These are phyloP conservation scores for Arenicola marina DNA, from an alignment of 2,888 invertebrate species.

Conservation along the genomic window DNA sequence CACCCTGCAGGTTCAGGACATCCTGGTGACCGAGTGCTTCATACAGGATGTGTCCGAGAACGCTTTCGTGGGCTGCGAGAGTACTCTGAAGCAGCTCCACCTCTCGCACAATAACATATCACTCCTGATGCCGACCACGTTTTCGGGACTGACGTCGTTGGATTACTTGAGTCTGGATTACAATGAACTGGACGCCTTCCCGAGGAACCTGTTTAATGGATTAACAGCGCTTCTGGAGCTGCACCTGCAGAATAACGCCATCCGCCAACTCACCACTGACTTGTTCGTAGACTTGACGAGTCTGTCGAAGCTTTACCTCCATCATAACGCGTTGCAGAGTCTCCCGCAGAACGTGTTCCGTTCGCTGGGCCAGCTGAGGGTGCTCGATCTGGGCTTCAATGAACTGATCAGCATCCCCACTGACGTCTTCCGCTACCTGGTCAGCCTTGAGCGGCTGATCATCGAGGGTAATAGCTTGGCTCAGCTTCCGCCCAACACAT, in stretches of 20 bases:
- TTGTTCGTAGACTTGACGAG: background rate
- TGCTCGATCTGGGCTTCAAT: background rate
- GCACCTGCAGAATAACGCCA: background rate
- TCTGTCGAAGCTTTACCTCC: background rate
- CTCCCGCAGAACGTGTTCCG: background rate
- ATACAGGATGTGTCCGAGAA: constrained; percentile 1
- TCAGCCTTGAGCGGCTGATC: background rate
- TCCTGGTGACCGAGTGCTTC: too few species aligned
- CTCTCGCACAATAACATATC: background rate
- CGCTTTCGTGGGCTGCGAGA: background rate
- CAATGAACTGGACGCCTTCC: background rate
- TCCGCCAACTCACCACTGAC: background rate
- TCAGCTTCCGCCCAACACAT: background rate
- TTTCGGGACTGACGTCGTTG: background rate
- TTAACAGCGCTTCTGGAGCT: background rate
- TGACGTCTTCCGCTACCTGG: background rate
- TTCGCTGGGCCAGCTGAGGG: background rate
- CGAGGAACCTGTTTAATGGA: background rate
- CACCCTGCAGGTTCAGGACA: too few species aligned
- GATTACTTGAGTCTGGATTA: background rate
- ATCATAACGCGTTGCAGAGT: background rate
- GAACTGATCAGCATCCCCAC: background rate
- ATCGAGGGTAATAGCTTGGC: background rate
- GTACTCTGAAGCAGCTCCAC: background rate
- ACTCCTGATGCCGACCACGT: background rate